Evolutionary conservation across 1,140 invertebrate genomes (phyloP).

Genomic region (Calliphora vicina): DNA sequence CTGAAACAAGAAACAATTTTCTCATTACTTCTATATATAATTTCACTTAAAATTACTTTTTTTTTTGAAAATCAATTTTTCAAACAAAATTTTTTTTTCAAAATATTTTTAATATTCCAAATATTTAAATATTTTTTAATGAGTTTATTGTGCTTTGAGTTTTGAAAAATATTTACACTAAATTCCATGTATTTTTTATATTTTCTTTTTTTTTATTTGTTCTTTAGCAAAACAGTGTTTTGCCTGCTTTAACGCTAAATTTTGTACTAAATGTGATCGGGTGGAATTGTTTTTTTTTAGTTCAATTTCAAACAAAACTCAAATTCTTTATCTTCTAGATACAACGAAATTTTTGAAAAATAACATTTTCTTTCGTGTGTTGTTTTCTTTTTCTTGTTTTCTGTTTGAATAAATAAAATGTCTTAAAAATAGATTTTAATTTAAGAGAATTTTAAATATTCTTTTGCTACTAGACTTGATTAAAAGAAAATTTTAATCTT

Average conservation of each 20-base stretch:
- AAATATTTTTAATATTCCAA: neutral
- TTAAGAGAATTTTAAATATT: neutral
- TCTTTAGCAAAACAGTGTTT: neutral
- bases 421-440: slow-evolving; percentile 6
- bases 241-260: neutral
- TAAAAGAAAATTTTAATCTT: neutral
- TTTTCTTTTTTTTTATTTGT: neutral
- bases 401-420: neutral
- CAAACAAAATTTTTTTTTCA: neutral
- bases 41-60: neutral
- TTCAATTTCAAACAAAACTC: neutral
- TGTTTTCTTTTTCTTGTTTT: neutral
- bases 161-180: neutral
- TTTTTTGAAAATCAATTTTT: neutral
- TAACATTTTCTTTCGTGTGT: too few relatives aligned
- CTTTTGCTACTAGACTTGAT: neutral
- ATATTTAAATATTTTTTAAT: neutral
- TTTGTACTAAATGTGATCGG: neutral
- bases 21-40: neutral
- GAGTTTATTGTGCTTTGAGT: neutral
- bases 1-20: neutral
- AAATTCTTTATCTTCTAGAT: neutral
- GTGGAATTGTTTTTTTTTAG: neutral
- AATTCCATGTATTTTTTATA: neutral
- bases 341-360: neutral